Base-by-base conservation (phyloP, 2,888 invertebrate species). In the Copidosoma aretas region DNA sequence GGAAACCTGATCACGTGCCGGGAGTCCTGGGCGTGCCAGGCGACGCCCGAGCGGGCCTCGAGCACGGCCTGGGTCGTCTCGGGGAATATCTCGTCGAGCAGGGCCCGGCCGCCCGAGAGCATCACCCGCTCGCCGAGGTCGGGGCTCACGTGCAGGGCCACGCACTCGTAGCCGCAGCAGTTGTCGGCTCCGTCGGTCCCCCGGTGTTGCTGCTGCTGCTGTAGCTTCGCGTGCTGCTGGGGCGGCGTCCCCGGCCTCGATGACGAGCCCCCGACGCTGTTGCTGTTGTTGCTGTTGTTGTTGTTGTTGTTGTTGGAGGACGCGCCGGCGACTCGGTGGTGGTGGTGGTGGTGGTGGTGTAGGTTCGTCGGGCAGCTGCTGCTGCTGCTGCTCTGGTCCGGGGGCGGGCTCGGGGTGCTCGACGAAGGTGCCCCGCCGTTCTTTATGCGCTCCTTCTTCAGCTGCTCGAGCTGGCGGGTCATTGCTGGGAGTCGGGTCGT, bases 1-100 rank as follows among this genome's bases (percentile, higher is more conserved):
- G 94, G 94, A 81, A 93, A 94, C 70, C 94, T 87, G 75, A 94
- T 93, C 46, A 94, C 92, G 85, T 92, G 92, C 64, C 91, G 89
- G 73, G 91, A 89, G 84, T 93, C 94, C 76, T 91, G 88, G 80
- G 92, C 91, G 79, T 92, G 93, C 92, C 93, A 94, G 57, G 92
- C 89, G 54, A 91, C 91, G 24, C 92, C 91, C 41, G 91, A 91
- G 69, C 93, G 87, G 51, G 91, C 90, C 82, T 93, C 93, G 86
- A 93, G 89, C 68, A 92, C 87, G 0, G 93, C 92, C 78, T 93
- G 91, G 75, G 89, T 91, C 72, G 92, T 93, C 81, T 91, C 91
- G 46, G 90, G 91, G 79, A 91, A 91, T 25, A 91, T 88, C 81
- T 93, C 93, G 81, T 92, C 91, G 58, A 93, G 87, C 24, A 94